Conservation (phyloP, 2,113 vertebrate species). For the Asarcornis scutulata region DNA sequence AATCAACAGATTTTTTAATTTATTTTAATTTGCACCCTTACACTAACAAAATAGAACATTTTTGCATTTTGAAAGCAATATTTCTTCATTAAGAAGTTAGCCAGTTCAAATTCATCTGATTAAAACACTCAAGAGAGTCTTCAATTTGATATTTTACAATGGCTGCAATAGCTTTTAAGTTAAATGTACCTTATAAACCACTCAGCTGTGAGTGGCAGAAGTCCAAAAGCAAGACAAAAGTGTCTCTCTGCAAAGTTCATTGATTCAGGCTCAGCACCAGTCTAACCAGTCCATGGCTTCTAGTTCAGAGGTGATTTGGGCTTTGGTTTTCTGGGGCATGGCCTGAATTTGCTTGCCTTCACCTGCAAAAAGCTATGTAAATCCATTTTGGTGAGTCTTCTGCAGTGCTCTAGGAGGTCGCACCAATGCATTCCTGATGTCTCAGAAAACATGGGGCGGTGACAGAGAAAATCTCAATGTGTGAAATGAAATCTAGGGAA, state of each 20-base stretch:
- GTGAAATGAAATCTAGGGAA: background rate
- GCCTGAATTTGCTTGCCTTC: background rate
- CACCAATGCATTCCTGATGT: background rate
- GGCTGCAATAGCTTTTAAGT: background rate
- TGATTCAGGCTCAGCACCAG: background rate
- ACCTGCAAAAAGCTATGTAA: background rate
- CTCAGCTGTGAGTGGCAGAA: background rate
- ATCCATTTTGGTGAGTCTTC: background rate
- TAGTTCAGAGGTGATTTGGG: background rate
- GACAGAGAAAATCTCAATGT: background rate
- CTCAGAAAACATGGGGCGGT: background rate
- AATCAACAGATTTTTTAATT: background rate
- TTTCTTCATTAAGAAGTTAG: background rate
- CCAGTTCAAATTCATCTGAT: background rate
- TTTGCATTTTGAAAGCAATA: background rate
- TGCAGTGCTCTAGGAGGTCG: accelerated
- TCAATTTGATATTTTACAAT: background rate
- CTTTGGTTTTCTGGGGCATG: background rate
- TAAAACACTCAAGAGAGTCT: background rate
- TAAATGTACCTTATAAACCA: background rate
- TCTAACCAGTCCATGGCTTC: background rate
- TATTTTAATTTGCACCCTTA: background rate
- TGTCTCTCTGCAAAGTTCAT: background rate
- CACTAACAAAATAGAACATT: background rate
- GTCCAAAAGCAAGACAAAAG: background rate